These are phyloP conservation scores for Chloebia gouldiae DNA, from an alignment of 2,113 vertebrate genomes.

Conservation along the genomic window DNA sequence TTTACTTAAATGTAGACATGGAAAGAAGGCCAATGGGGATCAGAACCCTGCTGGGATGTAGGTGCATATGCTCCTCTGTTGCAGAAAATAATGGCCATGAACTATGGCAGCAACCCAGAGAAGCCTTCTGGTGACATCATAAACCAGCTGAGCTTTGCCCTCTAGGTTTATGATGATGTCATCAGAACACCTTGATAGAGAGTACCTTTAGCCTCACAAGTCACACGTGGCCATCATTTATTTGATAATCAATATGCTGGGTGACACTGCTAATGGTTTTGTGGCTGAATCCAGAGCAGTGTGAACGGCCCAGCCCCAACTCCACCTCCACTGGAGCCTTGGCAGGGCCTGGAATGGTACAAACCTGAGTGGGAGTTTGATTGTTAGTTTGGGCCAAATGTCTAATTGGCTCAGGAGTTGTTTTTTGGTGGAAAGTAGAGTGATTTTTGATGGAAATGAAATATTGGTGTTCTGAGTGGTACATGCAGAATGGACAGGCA, in stretches of 20 bases:
- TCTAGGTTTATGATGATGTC: constrained; percentile 44
- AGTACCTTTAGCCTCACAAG: neutral
- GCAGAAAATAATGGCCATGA: neutral
- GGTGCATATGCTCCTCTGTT: neutral
- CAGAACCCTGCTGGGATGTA: fast-evolving
- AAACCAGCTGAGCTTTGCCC: constrained; percentile 47
- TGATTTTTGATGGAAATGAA: neutral
- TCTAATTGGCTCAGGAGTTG: fast-evolving
- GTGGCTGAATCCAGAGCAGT: neutral
- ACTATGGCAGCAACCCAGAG: neutral
- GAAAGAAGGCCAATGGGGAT: neutral
- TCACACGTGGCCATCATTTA: neutral
- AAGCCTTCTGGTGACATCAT: constrained; percentile 29
- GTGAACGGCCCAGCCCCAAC: fast-evolving
- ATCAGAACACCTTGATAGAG: neutral
- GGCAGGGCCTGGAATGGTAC: neutral
- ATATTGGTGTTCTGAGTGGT: neutral
- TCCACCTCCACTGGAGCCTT: neutral
- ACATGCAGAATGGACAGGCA: fast-evolving
- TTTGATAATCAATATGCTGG: neutral
- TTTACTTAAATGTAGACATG: neutral
- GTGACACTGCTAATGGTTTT: neutral
- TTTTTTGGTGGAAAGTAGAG: neutral
- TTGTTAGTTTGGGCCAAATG: neutral
- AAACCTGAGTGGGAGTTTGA: neutral